Conservation (phyloP, 92 coral and sea anemone genomes). For the Desmophyllum pertusum region DNA sequence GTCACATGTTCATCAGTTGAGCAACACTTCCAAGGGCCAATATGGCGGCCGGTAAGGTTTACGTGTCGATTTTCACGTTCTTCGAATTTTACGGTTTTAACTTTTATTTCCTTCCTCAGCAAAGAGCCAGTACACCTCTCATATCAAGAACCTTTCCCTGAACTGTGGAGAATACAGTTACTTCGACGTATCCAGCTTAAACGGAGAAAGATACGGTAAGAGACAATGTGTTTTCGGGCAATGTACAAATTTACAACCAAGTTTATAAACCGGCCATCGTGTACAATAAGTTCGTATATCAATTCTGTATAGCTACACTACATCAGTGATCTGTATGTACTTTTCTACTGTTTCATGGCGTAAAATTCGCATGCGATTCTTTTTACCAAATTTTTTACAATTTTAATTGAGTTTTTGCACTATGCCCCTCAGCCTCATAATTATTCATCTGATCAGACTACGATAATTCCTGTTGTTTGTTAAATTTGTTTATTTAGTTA, state of each 20-base stretch:
- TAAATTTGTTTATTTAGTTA: too few relatives aligned
- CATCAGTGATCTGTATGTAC: neutral
- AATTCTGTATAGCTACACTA: neutral
- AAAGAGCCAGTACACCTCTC: conserved; percentile 74
- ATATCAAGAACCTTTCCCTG: conserved; percentile 69
- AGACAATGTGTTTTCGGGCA: neutral
- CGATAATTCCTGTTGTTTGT: neutral
- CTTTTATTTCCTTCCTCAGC: conserved; percentile 40
- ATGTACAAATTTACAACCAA: neutral
- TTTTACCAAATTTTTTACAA: neutral
- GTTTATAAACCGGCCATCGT: neutral
- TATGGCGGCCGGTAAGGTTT: conserved; percentile 47
- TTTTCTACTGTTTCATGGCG: neutral
- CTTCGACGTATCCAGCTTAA: conserved; percentile 82
- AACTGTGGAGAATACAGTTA: conserved; percentile 80
- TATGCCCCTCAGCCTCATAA: conserved; percentile 2
- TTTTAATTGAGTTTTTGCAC: neutral
- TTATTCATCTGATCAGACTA: neutral
- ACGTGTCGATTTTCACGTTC: conserved; percentile 33
- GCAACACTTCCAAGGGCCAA: conserved; percentile 4
- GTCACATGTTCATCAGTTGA: conserved; percentile 26
- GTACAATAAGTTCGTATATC: neutral
- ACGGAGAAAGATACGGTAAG: conserved; percentile 85
- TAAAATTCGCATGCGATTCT: neutral
- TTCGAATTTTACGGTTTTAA: neutral